Base-by-base conservation (phyloP, 2,113 vertebrate genomes). In the Oophaga pumilio region DNA sequence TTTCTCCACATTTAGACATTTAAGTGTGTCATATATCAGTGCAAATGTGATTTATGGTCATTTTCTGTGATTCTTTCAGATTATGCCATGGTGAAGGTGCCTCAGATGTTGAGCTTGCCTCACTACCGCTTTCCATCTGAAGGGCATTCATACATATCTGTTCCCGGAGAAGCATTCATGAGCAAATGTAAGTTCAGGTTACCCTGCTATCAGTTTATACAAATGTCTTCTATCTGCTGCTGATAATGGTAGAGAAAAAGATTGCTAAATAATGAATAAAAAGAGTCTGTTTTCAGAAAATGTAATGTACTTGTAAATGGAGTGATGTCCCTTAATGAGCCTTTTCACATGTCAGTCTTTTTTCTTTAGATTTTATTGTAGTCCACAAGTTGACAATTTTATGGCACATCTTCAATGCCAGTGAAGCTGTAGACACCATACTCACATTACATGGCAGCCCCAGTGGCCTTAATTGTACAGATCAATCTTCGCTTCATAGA, bases 101-200 rank as follows among this genome's bases (percentile, higher is more conserved):
- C 93, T 0, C 92, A 93, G 81, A 90, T 90, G 86, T 90, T 94
- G 91, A 96, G 96, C 7, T 68, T 95, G 84, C 92, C 91, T 4
- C 94, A 94, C 90, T 99, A 97, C 90, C 96, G 98, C 71, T 99
- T 99, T 86, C 98, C 98, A 0, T 93, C 94, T 1, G 93, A 60
- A 28, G 98, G 98, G 26, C 95, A 94, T 89, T 99, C 91, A 90
- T 99, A 96, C 77, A 95, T 99, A 79, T 96, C 97, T 17, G 96
- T 99, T 20, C 98, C 98, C 0, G 93, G 94, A 0, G 95, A 98
- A 90, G 97, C 98, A 52, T 97, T 99, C 86, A 89, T 89, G 57
- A 89, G 92, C 88, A 93, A 94, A 91, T 95, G 98, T 99, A 93
- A 96, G 96, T 90, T 7, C 1, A 59, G 1, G 0, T 13, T 33